Evolutionary conservation across 2,113 vertebrate species (phyloP), one percentile per base, ranked within the genome.

Genomic region (Psittacus erithacus): DNA sequence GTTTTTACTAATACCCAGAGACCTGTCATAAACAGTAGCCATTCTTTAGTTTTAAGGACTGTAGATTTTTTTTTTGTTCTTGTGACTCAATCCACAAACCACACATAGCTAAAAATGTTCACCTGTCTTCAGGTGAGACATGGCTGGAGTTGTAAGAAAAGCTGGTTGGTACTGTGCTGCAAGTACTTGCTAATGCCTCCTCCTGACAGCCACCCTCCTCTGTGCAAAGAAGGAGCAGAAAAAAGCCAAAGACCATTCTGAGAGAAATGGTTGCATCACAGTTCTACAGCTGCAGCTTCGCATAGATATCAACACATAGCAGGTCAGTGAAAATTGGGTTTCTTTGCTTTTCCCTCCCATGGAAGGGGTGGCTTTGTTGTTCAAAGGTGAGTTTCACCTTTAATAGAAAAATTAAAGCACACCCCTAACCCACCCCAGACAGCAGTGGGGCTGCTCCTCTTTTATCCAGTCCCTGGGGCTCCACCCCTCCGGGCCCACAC

Each of bases 41-140:
- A 52, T 52, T 76, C 44, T 76, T 86, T 53, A 68, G n/a, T 90
- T 92, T 89, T 43, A 71, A 91, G 74, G 55, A 28, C 33, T 60
- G 64, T 17, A 24, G 25, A 49, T 68, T 24, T 52, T 69, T 12
- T 31, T 31, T 39, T 62, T 63, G 39, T 59, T 49, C 28, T 10
- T 63, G 63, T 65, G 71, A 43, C 33, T 84, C 83, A 82, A 75
- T 69, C 59, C 68, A 52, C 38, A 47, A 84, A 49, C 27, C 53
- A 38, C 60, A 73, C 2, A 3, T 15, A 67, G 18, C 55, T 93
- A 22, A 75, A 83, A 62, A 50, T 8, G 20, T 38, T 65, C 69
- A 7, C 44, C 71, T 1, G 7, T 67, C 44, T 71, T 62, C 33
- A 24, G 35, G 84, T 24, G 27, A 46, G 44, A 43, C 27, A 7